phyloP scores from a whole-genome alignment of 2,797 vertebrate species.

The Propithecus perrieri region DNA sequence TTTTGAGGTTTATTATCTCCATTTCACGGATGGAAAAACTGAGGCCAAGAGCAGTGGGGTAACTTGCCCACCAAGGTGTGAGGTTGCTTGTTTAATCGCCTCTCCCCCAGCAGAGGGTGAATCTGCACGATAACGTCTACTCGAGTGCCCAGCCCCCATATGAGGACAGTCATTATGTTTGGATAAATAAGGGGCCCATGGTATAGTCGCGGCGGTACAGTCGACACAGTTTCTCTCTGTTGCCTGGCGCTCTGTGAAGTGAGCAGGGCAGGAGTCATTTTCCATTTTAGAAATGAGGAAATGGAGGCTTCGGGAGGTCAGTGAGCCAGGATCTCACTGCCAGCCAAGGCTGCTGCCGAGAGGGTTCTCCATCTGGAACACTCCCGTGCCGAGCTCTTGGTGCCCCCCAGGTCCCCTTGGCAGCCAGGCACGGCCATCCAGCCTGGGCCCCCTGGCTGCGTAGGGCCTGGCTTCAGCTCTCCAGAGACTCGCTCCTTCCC shows the following conservation, averaged over 20 bases:
- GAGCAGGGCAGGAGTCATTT: neutral
- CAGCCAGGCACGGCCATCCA: rapidly evolving
- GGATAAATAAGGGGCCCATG: too few species aligned
- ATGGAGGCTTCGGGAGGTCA: neutral
- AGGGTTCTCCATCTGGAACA: rapidly evolving
- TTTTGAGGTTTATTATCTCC: neutral
- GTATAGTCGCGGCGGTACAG: rapidly evolving
- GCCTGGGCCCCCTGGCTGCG: neutral
- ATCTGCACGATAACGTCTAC: neutral
- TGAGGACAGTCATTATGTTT: neutral
- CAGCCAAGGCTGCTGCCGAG: rapidly evolving
- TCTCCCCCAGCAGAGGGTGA: neutral
- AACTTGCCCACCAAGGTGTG: rapidly evolving
- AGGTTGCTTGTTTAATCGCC: neutral
- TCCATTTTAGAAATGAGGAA: neutral
- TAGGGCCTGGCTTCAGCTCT: neutral
- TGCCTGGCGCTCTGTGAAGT: neutral
- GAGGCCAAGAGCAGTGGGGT: neutral
- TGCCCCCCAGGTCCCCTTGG: neutral
- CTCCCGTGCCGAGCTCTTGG: neutral
- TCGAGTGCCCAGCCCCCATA: rapidly evolving
- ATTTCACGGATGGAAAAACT: neutral
- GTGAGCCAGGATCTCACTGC: neutral
- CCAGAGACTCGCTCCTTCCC: neutral
- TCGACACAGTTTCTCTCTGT: neutral